Conservation (phyloP, 2,113 vertebrate genomes). For the Cranoglanis bouderius region DNA sequence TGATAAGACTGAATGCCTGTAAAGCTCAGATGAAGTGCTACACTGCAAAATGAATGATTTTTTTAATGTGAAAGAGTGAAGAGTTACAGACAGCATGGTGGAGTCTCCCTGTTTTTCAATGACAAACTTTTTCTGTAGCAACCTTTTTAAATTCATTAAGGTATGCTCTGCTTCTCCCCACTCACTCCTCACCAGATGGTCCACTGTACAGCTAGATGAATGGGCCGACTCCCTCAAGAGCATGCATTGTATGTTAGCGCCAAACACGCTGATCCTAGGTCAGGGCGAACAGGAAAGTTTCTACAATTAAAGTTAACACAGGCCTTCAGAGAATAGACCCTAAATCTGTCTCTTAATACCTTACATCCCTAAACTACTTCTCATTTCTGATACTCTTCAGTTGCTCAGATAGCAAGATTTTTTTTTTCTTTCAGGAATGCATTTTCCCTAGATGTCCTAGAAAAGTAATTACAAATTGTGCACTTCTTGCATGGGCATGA, state of each 20-base stretch:
- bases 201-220: conserved; percentile 41
- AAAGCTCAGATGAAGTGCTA: neutral
- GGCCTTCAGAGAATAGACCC: conserved; percentile 27
- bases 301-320: conserved; percentile 38
- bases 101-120: neutral
- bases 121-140: conserved; percentile 20
- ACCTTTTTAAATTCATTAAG: conserved; percentile 30
- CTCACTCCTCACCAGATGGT: conserved; percentile 43
- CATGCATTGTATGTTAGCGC: conserved; percentile 24
- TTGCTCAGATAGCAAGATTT: neutral
- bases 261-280: conserved; percentile 43
- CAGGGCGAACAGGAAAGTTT: conserved; percentile 39
- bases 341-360: neutral
- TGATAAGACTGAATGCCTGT: neutral
- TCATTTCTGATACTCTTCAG: neutral
- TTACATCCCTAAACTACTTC: neutral
- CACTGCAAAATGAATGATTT: neutral
- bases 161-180: conserved; percentile 9
- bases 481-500: conserved; percentile 5
- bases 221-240: conserved; percentile 36
- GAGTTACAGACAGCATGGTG: conserved; percentile 1
- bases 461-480: conserved; percentile 7
- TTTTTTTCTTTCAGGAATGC: neutral
- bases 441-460: neutral
- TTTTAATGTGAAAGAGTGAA: neutral